Base-by-base conservation (phyloP, 2,888 invertebrate species). In the Phrixothrix hirtus region DNA sequence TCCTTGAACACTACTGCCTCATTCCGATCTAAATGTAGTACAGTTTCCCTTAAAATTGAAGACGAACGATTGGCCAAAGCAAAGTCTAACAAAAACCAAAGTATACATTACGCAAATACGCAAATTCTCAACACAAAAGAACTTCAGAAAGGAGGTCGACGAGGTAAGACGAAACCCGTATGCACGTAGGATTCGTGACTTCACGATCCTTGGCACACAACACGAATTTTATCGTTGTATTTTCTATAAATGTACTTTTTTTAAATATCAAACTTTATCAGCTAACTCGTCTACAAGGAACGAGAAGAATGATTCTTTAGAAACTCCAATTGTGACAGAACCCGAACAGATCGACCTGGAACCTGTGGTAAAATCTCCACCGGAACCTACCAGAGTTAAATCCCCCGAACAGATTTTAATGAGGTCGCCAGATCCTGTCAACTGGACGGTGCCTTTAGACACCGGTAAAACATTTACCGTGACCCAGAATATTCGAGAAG, bases 361-460 rank as follows among this genome's bases (percentile, higher is more conserved):
- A 67, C 87, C 87, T 31, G 86, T 93, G 62, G 90, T 94, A 16
- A 94, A 94, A 76, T 93, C 93, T 12, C 94, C 94, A 0, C 93
- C 94, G 35, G 94, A 95, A 71, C 93, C 94, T 32, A 95, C 94
- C 34, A 80, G 94, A 68, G 93, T 94, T 55, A 95, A 94, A 77
- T 93, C 93, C 7, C 94, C 94, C 1, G 94, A 94, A 73, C 91
- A 92, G 75, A 89, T 92, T 77, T 85, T 92, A 73, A 91, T 93
- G 87, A 83, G 92, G 63, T 93, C 93, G 12, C 94, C 94, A 9
- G 94, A 94, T 78, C 94, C 94, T 41, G 94, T 94, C 67, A 93
- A 93, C 78, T 95, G 94, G 94, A 94, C 93, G 39, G 93, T 94
- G 55, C 93, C 94, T 44, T 81, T 94, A 70, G 94, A 95, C 77